Percentiles rank a stretch among this genome's conserved stretches.
These are phyloP conservation scores for Elaphurus davidianus DNA, from an alignment of 2,113 vertebrate species.

Conservation along the genomic window DNA sequence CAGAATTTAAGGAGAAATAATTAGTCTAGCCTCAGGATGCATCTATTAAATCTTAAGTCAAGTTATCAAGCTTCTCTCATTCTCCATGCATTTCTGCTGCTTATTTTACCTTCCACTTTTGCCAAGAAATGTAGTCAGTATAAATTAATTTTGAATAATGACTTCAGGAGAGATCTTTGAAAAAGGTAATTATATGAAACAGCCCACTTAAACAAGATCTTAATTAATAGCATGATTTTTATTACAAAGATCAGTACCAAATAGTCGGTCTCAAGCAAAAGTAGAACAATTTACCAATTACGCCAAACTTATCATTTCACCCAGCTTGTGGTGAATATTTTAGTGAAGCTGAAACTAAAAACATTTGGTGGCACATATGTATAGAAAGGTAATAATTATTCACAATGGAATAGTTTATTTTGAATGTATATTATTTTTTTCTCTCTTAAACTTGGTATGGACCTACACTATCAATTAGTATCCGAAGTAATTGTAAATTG, in stretches of 20 bases:
- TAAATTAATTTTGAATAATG: constrained; percentile 34
- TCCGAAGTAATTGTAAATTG: not conserved
- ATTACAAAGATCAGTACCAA: not conserved
- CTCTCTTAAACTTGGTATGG: not conserved
- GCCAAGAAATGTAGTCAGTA: constrained; percentile 30
- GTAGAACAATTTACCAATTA: not conserved
- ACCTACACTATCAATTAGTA: not conserved
- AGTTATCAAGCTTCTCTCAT: constrained; percentile 43
- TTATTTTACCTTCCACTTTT: constrained; percentile 29
- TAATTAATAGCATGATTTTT: not conserved
- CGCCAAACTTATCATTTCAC: not conserved
- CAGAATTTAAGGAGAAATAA: constrained; percentile 39
- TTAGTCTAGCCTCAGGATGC: constrained; percentile 36
- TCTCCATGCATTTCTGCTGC: not conserved
- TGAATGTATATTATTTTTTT: not conserved
- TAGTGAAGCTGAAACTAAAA: constrained; percentile 1
- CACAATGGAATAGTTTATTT: not conserved
- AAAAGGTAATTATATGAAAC: not conserved
- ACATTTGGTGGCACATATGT: not conserved
- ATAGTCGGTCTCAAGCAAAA: not conserved
- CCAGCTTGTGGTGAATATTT: not conserved
- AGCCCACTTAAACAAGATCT: not conserved
- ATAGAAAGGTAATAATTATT: not conserved
- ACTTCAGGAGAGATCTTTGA: not conserved
- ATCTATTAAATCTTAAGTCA: constrained; percentile 39